A percentile compares a stretch with the other conserved stretches of the same genome.
phyloP scores from a whole-genome alignment of 2,888 invertebrate species.

The Chloromyia formosa region DNA sequence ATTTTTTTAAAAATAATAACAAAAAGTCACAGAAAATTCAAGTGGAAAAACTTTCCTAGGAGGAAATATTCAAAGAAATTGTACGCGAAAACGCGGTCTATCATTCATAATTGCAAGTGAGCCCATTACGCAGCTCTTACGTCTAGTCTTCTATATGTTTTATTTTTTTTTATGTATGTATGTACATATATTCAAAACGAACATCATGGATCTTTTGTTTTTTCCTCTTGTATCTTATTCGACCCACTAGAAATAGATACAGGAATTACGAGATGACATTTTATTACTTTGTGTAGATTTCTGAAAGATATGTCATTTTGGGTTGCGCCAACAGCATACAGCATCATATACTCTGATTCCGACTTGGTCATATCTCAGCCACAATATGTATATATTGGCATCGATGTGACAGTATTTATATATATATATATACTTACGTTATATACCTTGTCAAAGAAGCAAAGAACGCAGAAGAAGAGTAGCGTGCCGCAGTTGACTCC shows the following conservation, averaged over 20 bases:
- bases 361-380: background rate
- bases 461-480: constrained; percentile 13
- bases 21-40: too few relatives aligned
- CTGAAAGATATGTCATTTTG: constrained; percentile 28
- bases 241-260: constrained; percentile 8
- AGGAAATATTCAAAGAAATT: too few relatives aligned
- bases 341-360: background rate
- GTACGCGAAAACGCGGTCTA: too few relatives aligned
- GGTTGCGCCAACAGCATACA: constrained; percentile 36
- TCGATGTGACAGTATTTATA: too few relatives aligned
- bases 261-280: constrained; percentile 29
- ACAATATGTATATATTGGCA: too few relatives aligned
- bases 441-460: too few relatives aligned
- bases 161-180: too few relatives aligned
- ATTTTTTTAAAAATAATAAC: too few relatives aligned
- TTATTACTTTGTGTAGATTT: constrained; percentile 22
- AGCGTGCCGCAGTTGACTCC: constrained; percentile 11
- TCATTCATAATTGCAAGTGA: background rate
- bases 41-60: too few relatives aligned
- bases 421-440: too few relatives aligned
- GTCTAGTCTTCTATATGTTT: background rate
- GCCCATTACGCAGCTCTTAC: background rate
- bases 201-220: background rate
- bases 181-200: too few relatives aligned
- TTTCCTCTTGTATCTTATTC: background rate